phyloP scores from a whole-genome alignment of 2,797 vertebrate genomes.

The Brachyalestes nurse region DNA sequence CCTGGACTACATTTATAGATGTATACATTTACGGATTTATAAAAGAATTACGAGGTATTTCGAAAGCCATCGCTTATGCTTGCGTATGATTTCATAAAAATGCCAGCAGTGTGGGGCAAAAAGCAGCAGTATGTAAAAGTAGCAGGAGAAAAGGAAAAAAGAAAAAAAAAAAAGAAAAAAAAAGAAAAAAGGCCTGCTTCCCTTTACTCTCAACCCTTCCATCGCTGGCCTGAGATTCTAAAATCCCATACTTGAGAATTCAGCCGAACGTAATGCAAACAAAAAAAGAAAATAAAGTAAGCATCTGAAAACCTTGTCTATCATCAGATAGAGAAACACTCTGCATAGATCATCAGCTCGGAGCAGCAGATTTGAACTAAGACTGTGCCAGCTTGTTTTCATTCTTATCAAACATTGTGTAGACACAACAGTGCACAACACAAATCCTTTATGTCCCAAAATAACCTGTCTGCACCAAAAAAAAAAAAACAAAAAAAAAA shows the following conservation, averaged over 20 bases:
- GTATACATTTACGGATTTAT: not conserved
- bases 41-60: conserved; percentile 24
- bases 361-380: conserved; percentile 32
- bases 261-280: not conserved
- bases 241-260: not conserved
- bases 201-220: not conserved
- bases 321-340: conserved; percentile 6
- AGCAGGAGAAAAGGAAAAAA: conserved; percentile 40
- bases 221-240: not conserved
- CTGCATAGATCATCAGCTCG: conserved; percentile 49
- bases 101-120: not conserved
- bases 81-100: not conserved
- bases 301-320: conserved; percentile 12
- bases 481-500: conserved; percentile 9
- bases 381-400: conserved; percentile 15
- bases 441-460: not conserved
- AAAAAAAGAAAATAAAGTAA: not conserved
- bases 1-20: not conserved
- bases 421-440: not conserved
- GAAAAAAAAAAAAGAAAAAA: too few species aligned
- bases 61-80: not conserved
- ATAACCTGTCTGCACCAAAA: not conserved
- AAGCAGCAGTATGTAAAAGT: not conserved
- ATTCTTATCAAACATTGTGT: not conserved
- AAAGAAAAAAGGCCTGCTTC: conserved; percentile 22